Conservation (phyloP, 2,113 vertebrate genomes). For the Todiramphus chloris region DNA sequence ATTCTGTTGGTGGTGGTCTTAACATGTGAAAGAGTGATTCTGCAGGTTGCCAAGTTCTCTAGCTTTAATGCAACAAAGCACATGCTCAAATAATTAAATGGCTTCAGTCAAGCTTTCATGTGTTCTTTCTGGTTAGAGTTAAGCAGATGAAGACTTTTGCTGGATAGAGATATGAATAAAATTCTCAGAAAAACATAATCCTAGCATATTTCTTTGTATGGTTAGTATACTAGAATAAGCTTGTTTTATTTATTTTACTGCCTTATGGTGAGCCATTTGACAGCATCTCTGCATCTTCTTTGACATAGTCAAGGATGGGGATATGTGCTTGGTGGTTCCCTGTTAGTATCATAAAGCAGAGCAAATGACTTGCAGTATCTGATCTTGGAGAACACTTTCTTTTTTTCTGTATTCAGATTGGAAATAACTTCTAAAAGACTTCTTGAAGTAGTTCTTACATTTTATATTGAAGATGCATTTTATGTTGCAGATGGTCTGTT, state of each 20-base stretch:
- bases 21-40: not conserved
- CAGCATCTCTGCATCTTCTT: not conserved
- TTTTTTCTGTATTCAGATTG: not conserved
- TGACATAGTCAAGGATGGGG: not conserved
- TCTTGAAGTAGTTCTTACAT: not conserved
- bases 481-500: not conserved
- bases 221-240: not conserved
- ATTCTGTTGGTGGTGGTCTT: not conserved
- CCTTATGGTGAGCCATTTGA: not conserved
- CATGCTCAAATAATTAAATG: not conserved
- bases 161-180: not conserved
- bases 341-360: not conserved
- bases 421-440: not conserved
- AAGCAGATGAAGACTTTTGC: not conserved
- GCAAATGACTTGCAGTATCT: not conserved
- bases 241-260: not conserved
- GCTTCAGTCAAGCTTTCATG: not conserved
- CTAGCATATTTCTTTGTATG: not conserved
- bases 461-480: not conserved
- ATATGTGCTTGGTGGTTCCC: not conserved
- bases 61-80: not conserved
- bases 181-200: not conserved
- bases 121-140: not conserved
- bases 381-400: not conserved
- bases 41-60: not conserved